Percentiles rank a stretch among this genome's conserved stretches.
Evolutionary conservation across 2,888 invertebrate species (phyloP).

Genomic region (Drosophila tanythrix): DNA sequence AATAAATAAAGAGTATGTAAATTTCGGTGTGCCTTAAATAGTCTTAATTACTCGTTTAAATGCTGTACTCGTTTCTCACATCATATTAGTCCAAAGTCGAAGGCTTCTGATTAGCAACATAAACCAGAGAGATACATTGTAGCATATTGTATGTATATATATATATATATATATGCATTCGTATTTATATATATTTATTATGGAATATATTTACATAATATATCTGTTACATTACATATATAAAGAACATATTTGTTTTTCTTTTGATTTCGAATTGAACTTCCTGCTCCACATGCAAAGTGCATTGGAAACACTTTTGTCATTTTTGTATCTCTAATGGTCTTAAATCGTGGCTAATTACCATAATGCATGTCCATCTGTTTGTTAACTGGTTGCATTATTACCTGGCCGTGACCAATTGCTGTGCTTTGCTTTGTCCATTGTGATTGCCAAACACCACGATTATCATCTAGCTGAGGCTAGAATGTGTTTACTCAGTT

Average conservation of each 20-base stretch:
- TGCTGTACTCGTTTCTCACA: not conserved
- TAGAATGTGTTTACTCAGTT: constrained; percentile 13
- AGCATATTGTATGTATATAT: too few relatives aligned
- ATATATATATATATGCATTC: too few relatives aligned
- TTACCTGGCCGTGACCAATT: constrained; percentile 39
- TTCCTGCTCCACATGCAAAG: not conserved
- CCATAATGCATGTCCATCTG: constrained; percentile 2
- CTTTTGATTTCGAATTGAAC: not conserved
- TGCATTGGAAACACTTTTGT: not conserved
- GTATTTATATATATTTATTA: not conserved
- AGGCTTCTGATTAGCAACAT: not conserved
- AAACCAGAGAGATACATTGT: not conserved
- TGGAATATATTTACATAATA: not conserved
- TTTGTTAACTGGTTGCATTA: constrained; percentile 33
- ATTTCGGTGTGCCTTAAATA: not conserved
- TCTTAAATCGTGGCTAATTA: not conserved
- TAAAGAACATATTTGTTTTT: not conserved
- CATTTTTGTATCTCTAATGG: not conserved
- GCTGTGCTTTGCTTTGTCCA: constrained; percentile 17
- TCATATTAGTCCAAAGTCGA: not conserved
- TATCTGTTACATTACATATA: not conserved
- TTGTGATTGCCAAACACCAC: constrained; percentile 15
- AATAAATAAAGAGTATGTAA: not conserved
- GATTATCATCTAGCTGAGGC: constrained; percentile 23
- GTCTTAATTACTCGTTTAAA: not conserved